Percentiles rank a stretch among this genome's conserved stretches.
phyloP scores from a whole-genome alignment of 2,888 invertebrate species.

The Philereme transversata region DNA sequence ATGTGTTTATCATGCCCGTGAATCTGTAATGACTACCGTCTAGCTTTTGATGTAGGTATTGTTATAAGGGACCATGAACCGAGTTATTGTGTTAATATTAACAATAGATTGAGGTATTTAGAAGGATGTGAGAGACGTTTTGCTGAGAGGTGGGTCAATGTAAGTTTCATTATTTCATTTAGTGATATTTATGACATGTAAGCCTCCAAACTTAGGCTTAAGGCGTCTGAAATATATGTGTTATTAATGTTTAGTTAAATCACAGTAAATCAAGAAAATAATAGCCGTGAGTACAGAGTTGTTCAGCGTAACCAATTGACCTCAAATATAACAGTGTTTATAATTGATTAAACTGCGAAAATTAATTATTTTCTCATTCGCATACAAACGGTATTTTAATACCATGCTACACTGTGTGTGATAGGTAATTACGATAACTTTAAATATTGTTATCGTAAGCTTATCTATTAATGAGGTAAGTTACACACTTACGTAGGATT shows the following conservation, averaged over 20 bases:
- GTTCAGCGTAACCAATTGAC: conserved; percentile 17
- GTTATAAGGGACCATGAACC: background rate
- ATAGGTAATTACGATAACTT: conserved; percentile 1
- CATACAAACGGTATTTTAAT: conserved; percentile 10
- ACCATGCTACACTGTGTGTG: conserved; percentile 17
- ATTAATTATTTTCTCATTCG: conserved; percentile 16
- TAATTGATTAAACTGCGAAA: conserved; percentile 23
- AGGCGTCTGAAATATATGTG: no score
- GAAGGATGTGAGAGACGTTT: no score
- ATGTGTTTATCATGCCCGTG: background rate
- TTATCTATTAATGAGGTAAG: no score
- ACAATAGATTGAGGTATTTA: no score
- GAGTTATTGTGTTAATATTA: background rate
- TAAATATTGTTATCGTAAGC: conserved; percentile 1
- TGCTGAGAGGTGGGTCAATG: no score
- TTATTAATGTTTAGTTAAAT: background rate
- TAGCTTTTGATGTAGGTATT: conserved; percentile 7
- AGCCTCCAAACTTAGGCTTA: no score
- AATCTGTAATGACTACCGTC: conserved; percentile 7
- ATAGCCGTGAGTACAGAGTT: conserved; percentile 3
- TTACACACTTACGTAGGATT: no score
- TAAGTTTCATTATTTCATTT: no score
- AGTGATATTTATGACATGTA: no score
- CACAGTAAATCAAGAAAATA: background rate
- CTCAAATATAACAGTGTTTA: conserved; percentile 11